A percentile compares a stretch with the other conserved stretches of the same genome.
These are phyloP conservation scores for Epistrophe eligans DNA, from an alignment of 2,888 invertebrate genomes.

Conservation along the genomic window DNA sequence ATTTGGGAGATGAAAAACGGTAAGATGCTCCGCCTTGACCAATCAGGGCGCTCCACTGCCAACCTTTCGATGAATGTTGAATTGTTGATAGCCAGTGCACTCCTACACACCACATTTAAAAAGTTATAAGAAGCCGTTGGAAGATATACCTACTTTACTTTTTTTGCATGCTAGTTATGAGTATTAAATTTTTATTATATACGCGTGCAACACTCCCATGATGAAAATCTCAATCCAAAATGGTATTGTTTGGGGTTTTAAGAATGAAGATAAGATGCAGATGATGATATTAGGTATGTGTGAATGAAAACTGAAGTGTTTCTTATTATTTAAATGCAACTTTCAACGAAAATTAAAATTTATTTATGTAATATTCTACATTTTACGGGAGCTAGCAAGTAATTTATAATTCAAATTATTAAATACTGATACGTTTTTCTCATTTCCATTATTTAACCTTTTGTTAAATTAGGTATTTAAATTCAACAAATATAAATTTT, in stretches of 20 bases:
- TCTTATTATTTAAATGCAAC: not conserved
- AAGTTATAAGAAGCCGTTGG: constrained; percentile 29
- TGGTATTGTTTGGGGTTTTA: not conserved
- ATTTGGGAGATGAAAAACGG: constrained; percentile 71
- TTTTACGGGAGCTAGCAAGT: too few species aligned
- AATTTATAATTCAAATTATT: too few species aligned
- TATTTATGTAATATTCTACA: not conserved
- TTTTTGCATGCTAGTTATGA: constrained; percentile 58
- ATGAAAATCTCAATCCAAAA: constrained; percentile 39
- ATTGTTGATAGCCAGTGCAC: constrained; percentile 59
- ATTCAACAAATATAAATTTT: too few species aligned
- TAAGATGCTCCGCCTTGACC: constrained; percentile 74
- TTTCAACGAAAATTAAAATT: not conserved
- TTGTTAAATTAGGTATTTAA: too few species aligned
- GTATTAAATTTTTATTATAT: constrained; percentile 54
- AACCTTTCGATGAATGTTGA: constrained; percentile 58
- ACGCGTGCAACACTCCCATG: constrained; percentile 53
- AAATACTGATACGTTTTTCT: too few species aligned
- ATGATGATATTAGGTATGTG: not conserved
- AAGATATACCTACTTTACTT: constrained; percentile 8
- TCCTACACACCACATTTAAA: constrained; percentile 51
- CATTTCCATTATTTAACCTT: too few species aligned
- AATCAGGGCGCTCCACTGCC: constrained; percentile 70
- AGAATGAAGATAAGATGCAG: not conserved
- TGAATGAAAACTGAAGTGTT: not conserved